Evolutionary conservation across 2,888 invertebrate genomes (phyloP).

Genomic region (Trachelus iudaicus): DNA sequence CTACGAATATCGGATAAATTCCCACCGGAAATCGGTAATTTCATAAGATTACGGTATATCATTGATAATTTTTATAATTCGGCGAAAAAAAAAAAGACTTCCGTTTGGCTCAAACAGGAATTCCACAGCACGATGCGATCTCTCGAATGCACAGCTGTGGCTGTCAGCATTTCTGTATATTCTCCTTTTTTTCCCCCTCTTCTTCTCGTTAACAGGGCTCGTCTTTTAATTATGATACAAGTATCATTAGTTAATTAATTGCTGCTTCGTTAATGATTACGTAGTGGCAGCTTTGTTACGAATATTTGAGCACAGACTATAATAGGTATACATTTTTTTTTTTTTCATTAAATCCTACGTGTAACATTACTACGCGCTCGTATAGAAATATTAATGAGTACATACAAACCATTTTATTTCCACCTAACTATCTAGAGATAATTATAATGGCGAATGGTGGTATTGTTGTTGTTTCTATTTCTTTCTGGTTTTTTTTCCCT

Average conservation of each 20-base stretch:
- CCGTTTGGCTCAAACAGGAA: background rate
- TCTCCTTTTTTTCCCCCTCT: background rate
- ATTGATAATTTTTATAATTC: background rate
- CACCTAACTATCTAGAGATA: background rate
- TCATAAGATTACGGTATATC: background rate
- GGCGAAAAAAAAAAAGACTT: background rate
- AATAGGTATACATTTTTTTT: slow-evolving; percentile 12
- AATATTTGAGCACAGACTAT: slow-evolving; percentile 55
- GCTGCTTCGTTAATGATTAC: slow-evolving; percentile 36
- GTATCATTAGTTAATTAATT: slow-evolving; percentile 32
- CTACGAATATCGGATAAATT: background rate
- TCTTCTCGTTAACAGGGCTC: background rate
- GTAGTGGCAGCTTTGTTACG: slow-evolving; percentile 58
- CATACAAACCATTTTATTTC: background rate
- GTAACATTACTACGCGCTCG: background rate
- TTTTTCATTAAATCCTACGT: slow-evolving; percentile 1
- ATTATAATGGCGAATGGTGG: background rate
- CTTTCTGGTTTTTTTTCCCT: background rate
- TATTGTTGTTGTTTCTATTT: slow-evolving; percentile 3
- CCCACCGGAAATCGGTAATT: background rate
- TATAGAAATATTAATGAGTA: background rate
- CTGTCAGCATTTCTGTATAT: background rate
- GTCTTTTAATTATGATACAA: slow-evolving; percentile 31
- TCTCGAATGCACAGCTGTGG: background rate
- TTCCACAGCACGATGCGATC: background rate